These are phyloP conservation scores for Hypomesus transpacificus DNA, from an alignment of 2,113 vertebrate species.

Conservation along the genomic window DNA sequence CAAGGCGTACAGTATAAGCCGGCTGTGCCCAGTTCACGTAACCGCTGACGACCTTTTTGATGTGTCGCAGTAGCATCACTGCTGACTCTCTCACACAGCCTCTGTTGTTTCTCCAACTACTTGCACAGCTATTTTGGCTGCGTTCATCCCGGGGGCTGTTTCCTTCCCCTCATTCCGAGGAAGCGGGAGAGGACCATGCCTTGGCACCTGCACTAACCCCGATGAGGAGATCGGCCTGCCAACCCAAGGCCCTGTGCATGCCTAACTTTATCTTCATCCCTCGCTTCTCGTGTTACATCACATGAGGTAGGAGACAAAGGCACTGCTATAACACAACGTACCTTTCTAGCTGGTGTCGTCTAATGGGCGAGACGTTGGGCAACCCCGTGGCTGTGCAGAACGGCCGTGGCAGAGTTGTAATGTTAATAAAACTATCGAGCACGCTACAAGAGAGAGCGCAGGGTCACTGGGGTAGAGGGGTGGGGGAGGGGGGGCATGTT, in stretches of 20 bases:
- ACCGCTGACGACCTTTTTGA: too few species aligned
- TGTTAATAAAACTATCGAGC: too few species aligned
- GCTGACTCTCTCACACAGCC: background rate
- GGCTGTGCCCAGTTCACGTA: background rate
- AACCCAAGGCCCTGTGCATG: constrained; percentile 21
- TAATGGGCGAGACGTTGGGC: background rate
- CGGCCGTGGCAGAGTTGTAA: too few species aligned
- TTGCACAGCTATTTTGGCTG: background rate
- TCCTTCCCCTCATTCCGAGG: constrained; percentile 13
- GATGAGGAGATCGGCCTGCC: constrained; percentile 50
- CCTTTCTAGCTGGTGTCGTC: constrained; percentile 19
- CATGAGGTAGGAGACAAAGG: constrained; percentile 15
- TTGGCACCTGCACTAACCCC: constrained; percentile 29
- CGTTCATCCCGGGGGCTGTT: constrained; percentile 6
- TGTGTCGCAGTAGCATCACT: background rate
- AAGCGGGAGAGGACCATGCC: constrained; percentile 17
- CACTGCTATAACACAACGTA: constrained; percentile 32
- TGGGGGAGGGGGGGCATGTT: too few species aligned
- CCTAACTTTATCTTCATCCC: constrained; percentile 39
- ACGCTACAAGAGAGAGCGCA: too few species aligned
- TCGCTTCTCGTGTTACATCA: constrained; percentile 1
- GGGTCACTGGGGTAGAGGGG: too few species aligned
- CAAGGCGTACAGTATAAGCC: background rate
- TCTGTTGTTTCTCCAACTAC: background rate
- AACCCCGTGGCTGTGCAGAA: too few species aligned